Percentiles rank a stretch among this genome's conserved stretches.
These are phyloP conservation scores for Chaetodon auriga DNA, from an alignment of 2,113 vertebrate genomes.

Conservation along the genomic window DNA sequence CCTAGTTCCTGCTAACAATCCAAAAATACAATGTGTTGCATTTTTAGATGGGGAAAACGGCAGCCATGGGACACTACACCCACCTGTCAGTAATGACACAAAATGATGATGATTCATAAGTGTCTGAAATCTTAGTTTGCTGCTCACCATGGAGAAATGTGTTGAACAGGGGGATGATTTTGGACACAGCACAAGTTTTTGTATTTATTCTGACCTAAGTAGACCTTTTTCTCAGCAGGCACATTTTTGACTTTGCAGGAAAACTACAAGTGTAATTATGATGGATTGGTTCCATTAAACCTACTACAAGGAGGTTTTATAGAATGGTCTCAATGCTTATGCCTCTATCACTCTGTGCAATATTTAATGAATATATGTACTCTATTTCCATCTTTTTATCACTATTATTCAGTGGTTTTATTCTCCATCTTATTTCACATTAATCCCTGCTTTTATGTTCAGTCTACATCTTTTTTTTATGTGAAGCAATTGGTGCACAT, in stretches of 20 bases:
- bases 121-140: neutral
- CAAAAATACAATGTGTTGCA: neutral
- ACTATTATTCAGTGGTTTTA: too few species aligned
- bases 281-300: too few species aligned
- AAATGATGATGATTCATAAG: neutral
- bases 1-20: neutral
- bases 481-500: too few species aligned
- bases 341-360: too few species aligned
- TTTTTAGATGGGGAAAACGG: neutral
- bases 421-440: too few species aligned
- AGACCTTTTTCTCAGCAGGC: neutral
- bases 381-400: too few species aligned
- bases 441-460: too few species aligned
- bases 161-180: neutral
- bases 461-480: too few species aligned
- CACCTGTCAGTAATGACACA: slow-evolving; percentile 12
- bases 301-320: too few species aligned
- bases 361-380: too few species aligned
- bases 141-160: neutral
- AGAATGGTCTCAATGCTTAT: too few species aligned
- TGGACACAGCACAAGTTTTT: neutral
- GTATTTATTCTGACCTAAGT: neutral
- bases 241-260: neutral
- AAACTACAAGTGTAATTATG: too few species aligned
- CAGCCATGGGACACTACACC: neutral